A percentile compares a stretch with the other conserved stretches of the same genome.
Evolutionary conservation across 2,888 invertebrate genomes (phyloP).

Genomic region (Apodemia hepburni): DNA sequence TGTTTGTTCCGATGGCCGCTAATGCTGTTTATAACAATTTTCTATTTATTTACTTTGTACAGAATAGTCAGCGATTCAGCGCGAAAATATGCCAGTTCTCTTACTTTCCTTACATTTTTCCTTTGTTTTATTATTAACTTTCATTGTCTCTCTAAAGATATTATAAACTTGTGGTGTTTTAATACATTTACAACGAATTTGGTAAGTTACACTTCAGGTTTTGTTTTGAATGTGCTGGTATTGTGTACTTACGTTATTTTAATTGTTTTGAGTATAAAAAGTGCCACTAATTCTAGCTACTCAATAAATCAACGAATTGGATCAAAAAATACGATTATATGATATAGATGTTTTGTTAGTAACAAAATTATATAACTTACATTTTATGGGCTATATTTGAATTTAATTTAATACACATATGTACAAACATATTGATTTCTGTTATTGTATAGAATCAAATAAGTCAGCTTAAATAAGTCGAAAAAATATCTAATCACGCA

Average conservation of each 20-base stretch:
- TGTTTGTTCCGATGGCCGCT: constrained; percentile 60
- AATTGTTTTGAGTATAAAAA: constrained; percentile 48
- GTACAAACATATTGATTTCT: too few species aligned
- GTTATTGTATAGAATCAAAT: too few species aligned
- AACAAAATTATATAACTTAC: too few species aligned
- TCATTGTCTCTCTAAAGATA: constrained; percentile 58
- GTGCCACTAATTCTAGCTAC: constrained; percentile 42
- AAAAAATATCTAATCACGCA: too few species aligned
- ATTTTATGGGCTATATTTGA: too few species aligned
- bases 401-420: too few species aligned
- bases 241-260: constrained; percentile 54
- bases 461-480: too few species aligned
- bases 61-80: constrained; percentile 56
- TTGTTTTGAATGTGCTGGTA: constrained; percentile 54
- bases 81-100: constrained; percentile 56
- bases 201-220: constrained; percentile 51
- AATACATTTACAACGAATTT: constrained; percentile 43
- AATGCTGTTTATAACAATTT: constrained; percentile 52
- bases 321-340: background rate
- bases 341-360: background rate
- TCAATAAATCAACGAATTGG: constrained; percentile 28
- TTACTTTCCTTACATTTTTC: constrained; percentile 60
- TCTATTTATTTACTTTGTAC: constrained; percentile 53
- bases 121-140: constrained; percentile 61
- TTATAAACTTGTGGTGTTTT: constrained; percentile 55